Conservation (phyloP, 2,888 invertebrate genomes). For the Chaetoderma sp. region DNA sequence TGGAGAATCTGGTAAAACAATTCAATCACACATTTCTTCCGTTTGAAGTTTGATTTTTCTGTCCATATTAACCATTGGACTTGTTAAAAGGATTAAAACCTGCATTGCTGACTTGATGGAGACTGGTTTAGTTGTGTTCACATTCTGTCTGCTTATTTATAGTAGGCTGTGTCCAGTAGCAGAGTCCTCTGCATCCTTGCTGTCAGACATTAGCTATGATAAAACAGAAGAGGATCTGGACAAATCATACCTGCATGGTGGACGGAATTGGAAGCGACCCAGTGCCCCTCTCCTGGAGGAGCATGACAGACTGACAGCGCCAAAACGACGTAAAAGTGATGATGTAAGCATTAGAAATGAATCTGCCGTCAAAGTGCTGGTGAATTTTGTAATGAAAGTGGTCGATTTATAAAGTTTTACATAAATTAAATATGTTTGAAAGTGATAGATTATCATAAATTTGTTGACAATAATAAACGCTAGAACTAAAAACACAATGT, state of each 20-base stretch:
- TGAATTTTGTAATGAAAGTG: not conserved
- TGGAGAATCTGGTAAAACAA: no score
- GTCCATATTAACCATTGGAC: no score
- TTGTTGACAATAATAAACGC: no score
- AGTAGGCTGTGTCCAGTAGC: no score
- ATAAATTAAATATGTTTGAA: slow-evolving; percentile 1
- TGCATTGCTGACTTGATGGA: no score
- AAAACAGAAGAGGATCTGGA: slow-evolving; percentile 87
- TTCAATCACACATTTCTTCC: no score
- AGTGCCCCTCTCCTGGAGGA: slow-evolving; percentile 61
- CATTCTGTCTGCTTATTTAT: no score
- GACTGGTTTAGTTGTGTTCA: no score
- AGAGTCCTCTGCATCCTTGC: slow-evolving; percentile 75
- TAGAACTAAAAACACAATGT: no score
- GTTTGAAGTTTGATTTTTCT: no score
- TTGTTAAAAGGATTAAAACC: no score
- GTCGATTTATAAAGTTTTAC: slow-evolving; percentile 16
- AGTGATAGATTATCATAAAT: not conserved
- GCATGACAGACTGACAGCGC: slow-evolving; percentile 58
- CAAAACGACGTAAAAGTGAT: slow-evolving; percentile 74
- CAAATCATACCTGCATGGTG: slow-evolving; percentile 48
- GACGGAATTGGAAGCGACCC: slow-evolving; percentile 53
- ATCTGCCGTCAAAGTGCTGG: no score
- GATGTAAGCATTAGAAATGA: slow-evolving; percentile 14
- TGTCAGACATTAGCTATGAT: slow-evolving; percentile 80